These are phyloP conservation scores for Leptinotarsa peninsularis DNA, from an alignment of 2,888 invertebrate genomes.

Conservation along the genomic window DNA sequence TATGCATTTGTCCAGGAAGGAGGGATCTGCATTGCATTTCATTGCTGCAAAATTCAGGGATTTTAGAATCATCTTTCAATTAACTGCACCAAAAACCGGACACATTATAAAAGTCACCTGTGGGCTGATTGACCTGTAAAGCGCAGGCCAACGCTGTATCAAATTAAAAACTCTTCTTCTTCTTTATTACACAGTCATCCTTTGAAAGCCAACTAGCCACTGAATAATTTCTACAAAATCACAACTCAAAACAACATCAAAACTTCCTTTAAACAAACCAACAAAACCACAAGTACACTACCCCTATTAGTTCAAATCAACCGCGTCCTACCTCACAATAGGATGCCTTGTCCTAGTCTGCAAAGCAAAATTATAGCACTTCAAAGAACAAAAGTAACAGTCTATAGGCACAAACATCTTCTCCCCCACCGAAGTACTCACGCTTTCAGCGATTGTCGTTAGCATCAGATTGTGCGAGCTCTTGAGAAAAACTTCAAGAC, in stretches of 20 bases:
- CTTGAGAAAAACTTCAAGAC: conserved; percentile 58
- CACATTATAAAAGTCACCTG: no score
- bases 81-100: no score
- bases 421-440: conserved; percentile 61
- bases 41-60: no score
- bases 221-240: no score
- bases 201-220: no score
- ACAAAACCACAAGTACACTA: neutral
- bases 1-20: no score
- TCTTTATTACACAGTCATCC: no score
- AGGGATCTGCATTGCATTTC: no score
- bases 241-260: neutral
- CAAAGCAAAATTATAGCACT: conserved; percentile 63
- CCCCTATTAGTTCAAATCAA: conserved; percentile 62
- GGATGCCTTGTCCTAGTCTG: conserved; percentile 60
- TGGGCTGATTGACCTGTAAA: no score
- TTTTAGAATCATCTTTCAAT: no score
- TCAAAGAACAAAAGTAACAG: conserved; percentile 73
- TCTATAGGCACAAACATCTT: conserved; percentile 68
- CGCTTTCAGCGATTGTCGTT: conserved; percentile 65
- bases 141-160: no score
- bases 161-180: no score
- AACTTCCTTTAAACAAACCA: neutral
- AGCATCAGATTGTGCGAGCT: conserved; percentile 63
- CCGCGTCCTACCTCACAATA: conserved; percentile 67